phyloP scores from a whole-genome alignment of 2,888 invertebrate species.

The Andricus quercusramuli region DNA sequence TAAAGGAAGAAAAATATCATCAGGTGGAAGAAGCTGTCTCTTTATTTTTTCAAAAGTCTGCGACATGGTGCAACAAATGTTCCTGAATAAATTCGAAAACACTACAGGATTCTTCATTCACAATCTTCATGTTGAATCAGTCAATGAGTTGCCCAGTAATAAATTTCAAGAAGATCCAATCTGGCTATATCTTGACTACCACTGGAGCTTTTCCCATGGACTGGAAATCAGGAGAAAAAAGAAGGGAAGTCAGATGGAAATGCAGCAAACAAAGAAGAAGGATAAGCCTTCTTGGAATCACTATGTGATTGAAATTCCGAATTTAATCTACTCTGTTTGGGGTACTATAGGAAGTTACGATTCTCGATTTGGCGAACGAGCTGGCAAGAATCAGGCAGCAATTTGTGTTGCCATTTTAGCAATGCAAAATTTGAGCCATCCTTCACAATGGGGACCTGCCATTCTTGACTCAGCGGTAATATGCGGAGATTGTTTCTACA shows the following conservation, averaged over 20 bases:
- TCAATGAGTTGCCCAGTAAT: conserved; percentile 58
- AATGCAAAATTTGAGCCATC: conserved; percentile 69
- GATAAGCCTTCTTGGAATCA: conserved; percentile 68
- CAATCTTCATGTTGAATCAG: conserved; percentile 69
- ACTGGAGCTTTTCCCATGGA: conserved; percentile 69
- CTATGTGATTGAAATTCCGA: conserved; percentile 70
- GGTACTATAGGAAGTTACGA: conserved; percentile 72
- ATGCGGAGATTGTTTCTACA: conserved; percentile 72
- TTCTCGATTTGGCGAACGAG: conserved; percentile 65
- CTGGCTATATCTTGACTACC: conserved; percentile 75
- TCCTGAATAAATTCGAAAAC: conserved; percentile 63
- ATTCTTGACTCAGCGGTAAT: conserved; percentile 73
- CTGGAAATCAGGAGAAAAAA: conserved; percentile 44
- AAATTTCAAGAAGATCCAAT: conserved; percentile 73
- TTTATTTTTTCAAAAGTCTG: conserved; percentile 67
- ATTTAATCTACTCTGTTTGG: conserved; percentile 73
- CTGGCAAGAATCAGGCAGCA: conserved; percentile 70
- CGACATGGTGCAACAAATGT: conserved; percentile 71
- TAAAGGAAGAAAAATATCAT: conserved; percentile 60
- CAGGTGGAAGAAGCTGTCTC: conserved; percentile 66
- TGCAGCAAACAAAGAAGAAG: neutral
- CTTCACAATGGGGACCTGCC: conserved; percentile 70
- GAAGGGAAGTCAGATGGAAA: neutral
- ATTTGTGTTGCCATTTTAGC: conserved; percentile 69
- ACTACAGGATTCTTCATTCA: conserved; percentile 75